A percentile compares a stretch with the other conserved stretches of the same genome.
phyloP scores from a whole-genome alignment of 2,797 vertebrate genomes.

The Amazona ochrocephala region DNA sequence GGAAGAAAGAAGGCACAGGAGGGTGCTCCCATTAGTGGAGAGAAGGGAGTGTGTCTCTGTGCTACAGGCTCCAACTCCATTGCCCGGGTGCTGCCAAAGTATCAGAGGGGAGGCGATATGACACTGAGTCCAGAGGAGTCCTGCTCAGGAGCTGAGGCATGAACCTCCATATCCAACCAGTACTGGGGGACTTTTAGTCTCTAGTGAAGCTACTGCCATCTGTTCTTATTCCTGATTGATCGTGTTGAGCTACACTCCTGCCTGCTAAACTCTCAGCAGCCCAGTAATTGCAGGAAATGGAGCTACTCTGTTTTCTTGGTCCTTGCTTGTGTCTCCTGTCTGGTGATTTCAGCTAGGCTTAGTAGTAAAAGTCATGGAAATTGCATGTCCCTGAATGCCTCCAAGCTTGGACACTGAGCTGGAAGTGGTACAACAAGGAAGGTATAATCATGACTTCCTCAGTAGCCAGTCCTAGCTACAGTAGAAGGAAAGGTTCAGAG shows the following conservation, averaged over 20 bases:
- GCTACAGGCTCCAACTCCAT: background rate
- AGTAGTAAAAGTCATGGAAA: conserved; percentile 40
- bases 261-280: background rate
- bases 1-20: background rate
- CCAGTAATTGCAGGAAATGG: background rate
- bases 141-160: background rate
- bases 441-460: conserved; percentile 52
- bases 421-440: conserved; percentile 34
- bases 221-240: background rate
- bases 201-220: background rate
- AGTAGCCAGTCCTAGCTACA: background rate
- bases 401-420: conserved; percentile 13
- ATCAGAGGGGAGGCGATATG: background rate
- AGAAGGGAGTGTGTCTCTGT: background rate
- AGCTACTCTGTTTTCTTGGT: conserved; percentile 37
- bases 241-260: background rate
- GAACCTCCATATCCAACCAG: background rate
- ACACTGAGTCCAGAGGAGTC: background rate
- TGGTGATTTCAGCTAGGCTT: conserved; percentile 25
- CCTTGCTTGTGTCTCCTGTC: background rate
- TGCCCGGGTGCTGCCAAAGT: background rate
- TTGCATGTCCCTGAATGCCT: conserved; percentile 49
- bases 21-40: background rate
- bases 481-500: background rate
- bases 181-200: background rate